Base-by-base conservation (phyloP, 2,797 vertebrate genomes). In the Coregonus suidteri region DNA sequence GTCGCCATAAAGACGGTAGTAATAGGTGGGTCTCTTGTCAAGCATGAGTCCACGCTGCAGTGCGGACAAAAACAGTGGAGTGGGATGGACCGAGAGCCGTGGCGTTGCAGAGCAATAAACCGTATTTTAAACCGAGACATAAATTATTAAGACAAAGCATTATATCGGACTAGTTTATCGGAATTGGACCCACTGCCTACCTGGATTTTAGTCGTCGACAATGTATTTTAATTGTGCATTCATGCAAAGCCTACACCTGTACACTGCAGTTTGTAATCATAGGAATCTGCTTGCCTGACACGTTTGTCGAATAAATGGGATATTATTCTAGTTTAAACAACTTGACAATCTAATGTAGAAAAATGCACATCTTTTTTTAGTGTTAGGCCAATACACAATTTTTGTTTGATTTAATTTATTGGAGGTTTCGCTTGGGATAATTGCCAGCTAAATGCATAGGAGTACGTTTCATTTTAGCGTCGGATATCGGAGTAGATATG, bases 11-110 rank as follows among this genome's bases (percentile, higher is more conserved):
- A 71, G 62, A 56, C 15, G 79, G 62, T 75, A 71, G 31, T 68
- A 71, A 52, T 31, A 75, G 77, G 70, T 75, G 80, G 75, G 78
- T 77, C 83, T 78, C 74, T 6, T 59, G 51, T 73, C 30, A 78
- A 69, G 41, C 79, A 66, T 1, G 76, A 71, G 73, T 4, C 59
- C 67, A 85, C 72, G 91, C 94, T 95, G 94, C 94, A 94, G 91
- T 95, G 94, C 94, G 94, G 93, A 94, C 91, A 93, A 93, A 92
- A 87, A 81, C 85, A 82, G 82, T 73, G 83, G 84, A 77, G 77
- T 73, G 78, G 87, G 88, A 84, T 77, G 80, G 77, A 80, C 75
- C 31, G 69, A 59, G 18, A 73, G 73, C 53, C 73, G 71, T 34
- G 16, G 59, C 47, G 75, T 54, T 65, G 18, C 20, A 20, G 56